Conservation (phyloP, 2,888 invertebrate species). For the Tubulanus polymorphus region DNA sequence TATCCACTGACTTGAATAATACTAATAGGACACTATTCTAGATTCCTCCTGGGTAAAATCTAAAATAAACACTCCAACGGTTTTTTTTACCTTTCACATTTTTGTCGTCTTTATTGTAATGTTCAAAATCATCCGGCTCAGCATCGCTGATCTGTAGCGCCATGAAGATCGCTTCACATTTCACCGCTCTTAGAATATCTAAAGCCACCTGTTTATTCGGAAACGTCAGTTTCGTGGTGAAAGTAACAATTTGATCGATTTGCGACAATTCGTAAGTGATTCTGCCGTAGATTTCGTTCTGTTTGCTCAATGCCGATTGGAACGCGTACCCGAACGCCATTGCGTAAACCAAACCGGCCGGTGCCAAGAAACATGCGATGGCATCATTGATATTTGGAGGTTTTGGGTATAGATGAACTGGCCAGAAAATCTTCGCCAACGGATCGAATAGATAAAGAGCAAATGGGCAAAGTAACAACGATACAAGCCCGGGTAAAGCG, state of each 20-base stretch:
- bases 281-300: constrained; percentile 28
- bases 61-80: no score
- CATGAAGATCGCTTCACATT: constrained; percentile 36
- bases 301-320: constrained; percentile 33
- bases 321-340: constrained; percentile 41
- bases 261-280: constrained; percentile 32
- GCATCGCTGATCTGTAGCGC: constrained; percentile 30
- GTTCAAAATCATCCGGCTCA: constrained; percentile 22
- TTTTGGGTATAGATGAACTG: constrained; percentile 14
- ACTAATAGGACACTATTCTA: no score
- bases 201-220: constrained; percentile 16
- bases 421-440: constrained; percentile 28
- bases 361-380: constrained; percentile 38
- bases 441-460: constrained; percentile 34
- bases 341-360: constrained; percentile 40
- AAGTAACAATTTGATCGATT: constrained; percentile 36
- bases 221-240: constrained; percentile 28
- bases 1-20: no score
- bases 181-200: constrained; percentile 28
- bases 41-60: no score
- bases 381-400: constrained; percentile 37
- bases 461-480: constrained; percentile 31
- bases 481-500: constrained; percentile 30
- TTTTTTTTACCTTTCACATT: constrained; percentile 36
- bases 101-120: constrained; percentile 20